Percentiles rank a stretch among this genome's conserved stretches.
Evolutionary conservation across 2,888 invertebrate genomes (phyloP).

Genomic region (Caenorhabditis drosophilae): DNA sequence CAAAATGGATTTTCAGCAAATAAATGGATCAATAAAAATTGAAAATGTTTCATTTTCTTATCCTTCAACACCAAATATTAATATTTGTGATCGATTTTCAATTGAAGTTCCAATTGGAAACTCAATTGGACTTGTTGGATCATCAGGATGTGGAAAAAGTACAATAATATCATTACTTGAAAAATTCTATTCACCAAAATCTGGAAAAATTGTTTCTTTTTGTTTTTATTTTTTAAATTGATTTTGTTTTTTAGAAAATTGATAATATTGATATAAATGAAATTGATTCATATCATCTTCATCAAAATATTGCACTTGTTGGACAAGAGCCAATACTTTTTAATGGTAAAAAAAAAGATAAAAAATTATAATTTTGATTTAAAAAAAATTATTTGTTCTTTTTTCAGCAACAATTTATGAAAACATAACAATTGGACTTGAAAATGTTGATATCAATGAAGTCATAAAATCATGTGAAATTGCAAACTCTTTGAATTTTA

Average conservation of each 20-base stretch:
- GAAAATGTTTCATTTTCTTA: conserved; percentile 81
- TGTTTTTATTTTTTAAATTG: too few relatives aligned
- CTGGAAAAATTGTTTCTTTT: conserved; percentile 68
- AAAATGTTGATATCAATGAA: conserved; percentile 33
- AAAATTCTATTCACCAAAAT: conserved; percentile 68
- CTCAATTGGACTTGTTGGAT: conserved; percentile 70
- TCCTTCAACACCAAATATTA: conserved; percentile 80
- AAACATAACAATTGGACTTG: conserved; percentile 42
- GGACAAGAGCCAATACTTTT: conserved; percentile 59
- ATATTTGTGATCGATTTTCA: conserved; percentile 76
- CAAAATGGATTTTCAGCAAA: conserved; percentile 19
- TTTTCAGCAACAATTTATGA: conserved; percentile 42
- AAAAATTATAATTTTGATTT: too few relatives aligned
- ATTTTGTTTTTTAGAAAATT: conserved; percentile 30
- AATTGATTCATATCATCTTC: conserved; percentile 40
- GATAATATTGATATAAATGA: conserved; percentile 36
- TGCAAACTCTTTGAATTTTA: conserved; percentile 49
- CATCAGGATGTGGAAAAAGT: conserved; percentile 71
- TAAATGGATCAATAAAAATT: too few relatives aligned
- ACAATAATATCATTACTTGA: conserved; percentile 70
- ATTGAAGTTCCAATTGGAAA: conserved; percentile 53
- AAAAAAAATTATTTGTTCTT: too few relatives aligned
- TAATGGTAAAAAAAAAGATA: too few relatives aligned
- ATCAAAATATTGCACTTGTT: conserved; percentile 52
- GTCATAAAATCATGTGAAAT: conserved; percentile 39